Evolutionary conservation across 2,113 vertebrate genomes (phyloP).

Genomic region (Murina feae): DNA sequence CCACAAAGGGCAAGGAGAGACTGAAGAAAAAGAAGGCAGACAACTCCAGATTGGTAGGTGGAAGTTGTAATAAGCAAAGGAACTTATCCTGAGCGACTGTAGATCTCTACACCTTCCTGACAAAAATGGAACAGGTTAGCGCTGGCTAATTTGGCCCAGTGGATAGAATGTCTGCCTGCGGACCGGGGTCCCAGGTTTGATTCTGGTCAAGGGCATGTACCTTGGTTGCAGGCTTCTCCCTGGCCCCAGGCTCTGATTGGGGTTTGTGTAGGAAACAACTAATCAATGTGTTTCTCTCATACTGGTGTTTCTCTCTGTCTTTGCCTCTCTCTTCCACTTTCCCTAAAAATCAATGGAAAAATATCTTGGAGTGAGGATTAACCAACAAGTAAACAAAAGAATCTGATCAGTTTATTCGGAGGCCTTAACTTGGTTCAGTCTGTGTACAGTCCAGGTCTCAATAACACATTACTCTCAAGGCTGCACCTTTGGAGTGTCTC

Average conservation of each 20-base stretch:
- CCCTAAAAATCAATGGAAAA: too few relatives aligned
- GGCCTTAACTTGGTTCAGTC: not conserved
- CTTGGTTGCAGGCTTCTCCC: too few relatives aligned
- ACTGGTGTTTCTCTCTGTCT: too few relatives aligned
- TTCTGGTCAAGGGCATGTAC: too few relatives aligned
- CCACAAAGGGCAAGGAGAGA: not conserved
- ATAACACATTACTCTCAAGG: not conserved
- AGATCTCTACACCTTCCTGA: not conserved
- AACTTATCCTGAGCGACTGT: not conserved
- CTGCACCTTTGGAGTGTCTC: not conserved
- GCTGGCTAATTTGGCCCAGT: too few relatives aligned
- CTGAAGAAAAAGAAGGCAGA: not conserved
- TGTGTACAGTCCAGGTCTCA: not conserved
- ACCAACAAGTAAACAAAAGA: not conserved
- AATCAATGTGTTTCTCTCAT: too few relatives aligned
- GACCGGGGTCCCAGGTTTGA: too few relatives aligned
- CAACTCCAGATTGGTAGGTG: not conserved
- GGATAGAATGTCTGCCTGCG: too few relatives aligned
- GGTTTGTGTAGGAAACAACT: too few relatives aligned
- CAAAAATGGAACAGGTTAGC: not conserved
- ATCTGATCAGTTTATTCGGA: not conserved
- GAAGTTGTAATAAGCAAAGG: not conserved
- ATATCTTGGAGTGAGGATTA: too few relatives aligned
- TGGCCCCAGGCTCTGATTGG: too few relatives aligned
- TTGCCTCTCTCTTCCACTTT: too few relatives aligned